Evolutionary conservation across 2,797 vertebrate genomes (phyloP).

Genomic region (Sparus aurata): DNA sequence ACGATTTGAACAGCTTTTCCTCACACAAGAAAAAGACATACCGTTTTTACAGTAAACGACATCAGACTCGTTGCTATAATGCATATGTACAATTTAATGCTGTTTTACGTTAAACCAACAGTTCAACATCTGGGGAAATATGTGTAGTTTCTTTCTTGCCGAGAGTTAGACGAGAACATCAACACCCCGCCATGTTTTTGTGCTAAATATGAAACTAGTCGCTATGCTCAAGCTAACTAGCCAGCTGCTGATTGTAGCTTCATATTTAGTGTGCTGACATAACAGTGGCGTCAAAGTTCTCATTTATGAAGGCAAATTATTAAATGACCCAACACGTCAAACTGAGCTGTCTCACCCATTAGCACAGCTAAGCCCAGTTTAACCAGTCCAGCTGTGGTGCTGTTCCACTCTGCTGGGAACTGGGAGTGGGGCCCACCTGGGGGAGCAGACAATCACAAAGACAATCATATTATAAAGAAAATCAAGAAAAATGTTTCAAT

Average conservation of each 20-base stretch:
- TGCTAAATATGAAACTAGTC: neutral
- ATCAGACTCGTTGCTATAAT: neutral
- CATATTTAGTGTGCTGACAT: too few species aligned
- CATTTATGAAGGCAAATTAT: too few species aligned
- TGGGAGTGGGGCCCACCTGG: slow-evolving; percentile 90
- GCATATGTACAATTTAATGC: neutral
- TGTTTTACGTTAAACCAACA: neutral
- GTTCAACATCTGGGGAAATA: neutral
- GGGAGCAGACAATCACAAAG: slow-evolving; percentile 6
- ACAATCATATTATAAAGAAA: neutral
- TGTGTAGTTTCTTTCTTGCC: neutral
- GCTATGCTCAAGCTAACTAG: neutral
- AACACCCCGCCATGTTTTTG: neutral
- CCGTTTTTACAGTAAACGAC: neutral
- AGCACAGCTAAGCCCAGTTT: slow-evolving; percentile 87
- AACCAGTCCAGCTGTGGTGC: slow-evolving; percentile 83
- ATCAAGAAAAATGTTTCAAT: neutral
- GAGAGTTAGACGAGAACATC: neutral
- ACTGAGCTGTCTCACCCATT: slow-evolving; percentile 81
- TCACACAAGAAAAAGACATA: neutral
- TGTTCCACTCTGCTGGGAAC: slow-evolving; percentile 88
- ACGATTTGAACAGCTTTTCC: neutral
- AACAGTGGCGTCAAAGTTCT: too few species aligned
- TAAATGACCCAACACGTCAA: too few species aligned
- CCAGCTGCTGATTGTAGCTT: neutral